Percentiles rank a stretch among this genome's conserved stretches.
Conservation (phyloP, 2,113 vertebrate genomes). For the Rhombomys opimus region DNA sequence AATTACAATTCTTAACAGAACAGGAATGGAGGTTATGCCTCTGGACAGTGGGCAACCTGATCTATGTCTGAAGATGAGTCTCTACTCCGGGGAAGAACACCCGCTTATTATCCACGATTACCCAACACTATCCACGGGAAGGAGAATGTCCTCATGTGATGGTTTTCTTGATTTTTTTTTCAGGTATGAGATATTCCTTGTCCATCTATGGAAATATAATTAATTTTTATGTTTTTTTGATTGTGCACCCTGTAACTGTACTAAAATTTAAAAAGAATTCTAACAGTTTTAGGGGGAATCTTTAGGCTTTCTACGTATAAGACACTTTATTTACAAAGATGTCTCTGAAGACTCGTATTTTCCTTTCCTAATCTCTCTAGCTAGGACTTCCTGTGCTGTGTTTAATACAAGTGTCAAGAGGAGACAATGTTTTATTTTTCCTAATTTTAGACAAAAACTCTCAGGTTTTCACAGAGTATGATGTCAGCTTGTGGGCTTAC, state of each 20-base stretch:
- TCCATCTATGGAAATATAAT: background rate
- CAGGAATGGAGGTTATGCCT: too few species aligned
- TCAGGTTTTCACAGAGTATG: background rate
- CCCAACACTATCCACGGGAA: background rate
- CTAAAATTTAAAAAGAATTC: too few species aligned
- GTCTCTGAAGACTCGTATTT: background rate
- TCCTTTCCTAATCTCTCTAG: background rate
- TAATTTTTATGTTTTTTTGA: background rate
- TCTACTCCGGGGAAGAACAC: too few species aligned
- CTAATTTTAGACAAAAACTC: background rate
- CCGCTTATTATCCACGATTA: too few species aligned
- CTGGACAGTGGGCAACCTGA: background rate
- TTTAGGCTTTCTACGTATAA: background rate
- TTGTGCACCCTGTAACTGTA: too few species aligned
- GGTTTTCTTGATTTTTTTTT: background rate
- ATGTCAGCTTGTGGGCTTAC: background rate
- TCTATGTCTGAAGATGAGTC: background rate
- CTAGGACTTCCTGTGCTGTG: background rate
- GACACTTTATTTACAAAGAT: background rate
- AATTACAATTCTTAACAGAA: background rate
- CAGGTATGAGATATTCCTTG: background rate
- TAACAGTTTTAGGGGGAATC: too few species aligned
- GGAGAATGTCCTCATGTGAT: background rate
- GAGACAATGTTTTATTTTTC: background rate
- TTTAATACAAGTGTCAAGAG: background rate